Base-by-base conservation (phyloP, 2,797 vertebrate genomes). In the Spea hammondii region DNA sequence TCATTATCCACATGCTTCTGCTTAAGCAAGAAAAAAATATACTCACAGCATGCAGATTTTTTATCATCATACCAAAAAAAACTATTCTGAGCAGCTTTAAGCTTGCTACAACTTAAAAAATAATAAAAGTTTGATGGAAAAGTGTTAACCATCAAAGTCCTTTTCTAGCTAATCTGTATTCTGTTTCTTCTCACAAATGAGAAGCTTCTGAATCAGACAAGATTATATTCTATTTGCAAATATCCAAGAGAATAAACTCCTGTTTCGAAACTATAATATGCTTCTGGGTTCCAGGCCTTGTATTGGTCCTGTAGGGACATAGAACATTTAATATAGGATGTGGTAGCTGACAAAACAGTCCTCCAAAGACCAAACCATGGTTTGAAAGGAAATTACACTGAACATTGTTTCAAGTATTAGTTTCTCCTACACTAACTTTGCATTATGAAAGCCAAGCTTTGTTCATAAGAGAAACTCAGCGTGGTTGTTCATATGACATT, bases 111-210 rank as follows among this genome's bases (percentile, higher is more conserved):
- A 70, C 55, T 77, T 53, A 32, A 64, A 67, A 59, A 82, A 82
- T 80, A 76, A 76, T 75, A 80, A 73, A 79, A 71, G 79, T 82
- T 77, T 77, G 75, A 65, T 44, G 10, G n/a, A 70, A 81, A 77
- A 74, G 6, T 13, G 5, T 78, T 82, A 74, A 82, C 62, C 74
- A 82, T 73, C 70, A 68, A 77, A 82, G 67, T 71, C 54, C 14
- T 70, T 77, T 77, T 77, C 13, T 44, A 44, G 48, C 69, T 74
- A 74, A 73, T 82, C 79, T 55, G 74, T 82, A 73, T 82, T 73
- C 48, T 82, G 70, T 82, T 74, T 77, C 74, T 72, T 82, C 70
- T 73, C 60, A 54, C 48, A 81, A 81, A 81, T 72, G 77, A 64
- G 50, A 70, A 69, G 67, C 57, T 70, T 48, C 66, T 70, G 75